Conservation (phyloP, 92 coral and sea anemone species). For the Paramuricea clavata region DNA sequence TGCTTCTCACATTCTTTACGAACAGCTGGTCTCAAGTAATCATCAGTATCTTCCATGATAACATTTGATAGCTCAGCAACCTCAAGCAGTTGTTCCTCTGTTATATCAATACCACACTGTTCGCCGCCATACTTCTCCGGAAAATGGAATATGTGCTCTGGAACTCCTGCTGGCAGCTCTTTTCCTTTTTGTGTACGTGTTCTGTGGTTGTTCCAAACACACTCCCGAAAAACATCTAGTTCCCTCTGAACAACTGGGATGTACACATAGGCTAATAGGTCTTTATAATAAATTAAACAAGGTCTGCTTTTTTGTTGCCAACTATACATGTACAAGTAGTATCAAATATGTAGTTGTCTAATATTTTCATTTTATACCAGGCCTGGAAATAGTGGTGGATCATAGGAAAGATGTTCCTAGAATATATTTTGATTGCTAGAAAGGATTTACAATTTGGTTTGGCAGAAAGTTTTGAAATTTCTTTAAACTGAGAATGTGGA, state of each 20-base stretch:
- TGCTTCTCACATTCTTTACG: constrained; percentile 38
- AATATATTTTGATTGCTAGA: too few relatives aligned
- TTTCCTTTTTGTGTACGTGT: constrained; percentile 45
- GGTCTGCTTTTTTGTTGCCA: neutral
- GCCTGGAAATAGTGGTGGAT: too few relatives aligned
- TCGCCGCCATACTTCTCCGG: constrained; percentile 62
- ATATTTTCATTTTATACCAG: too few relatives aligned
- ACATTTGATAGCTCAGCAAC: constrained; percentile 52
- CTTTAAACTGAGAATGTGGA: too few relatives aligned
- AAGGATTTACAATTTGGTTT: too few relatives aligned
- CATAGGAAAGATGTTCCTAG: too few relatives aligned
- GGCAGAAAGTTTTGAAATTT: too few relatives aligned
- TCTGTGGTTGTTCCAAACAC: constrained; percentile 46
- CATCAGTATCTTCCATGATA: constrained; percentile 42
- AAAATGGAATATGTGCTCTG: constrained; percentile 56
- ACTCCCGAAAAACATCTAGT: constrained; percentile 2
- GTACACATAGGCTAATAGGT: neutral
- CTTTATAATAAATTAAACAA: neutral
- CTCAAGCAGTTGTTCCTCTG: constrained; percentile 36
- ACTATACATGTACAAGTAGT: neutral
- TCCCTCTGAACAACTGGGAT: constrained; percentile 4
- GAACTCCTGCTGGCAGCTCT: constrained; percentile 58
- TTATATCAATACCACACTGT: constrained; percentile 50
- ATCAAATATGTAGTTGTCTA: too few relatives aligned
- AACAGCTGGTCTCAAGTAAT: constrained; percentile 39